Conservation (phyloP, 2,797 vertebrate species). For the Myotis findleyi region DNA sequence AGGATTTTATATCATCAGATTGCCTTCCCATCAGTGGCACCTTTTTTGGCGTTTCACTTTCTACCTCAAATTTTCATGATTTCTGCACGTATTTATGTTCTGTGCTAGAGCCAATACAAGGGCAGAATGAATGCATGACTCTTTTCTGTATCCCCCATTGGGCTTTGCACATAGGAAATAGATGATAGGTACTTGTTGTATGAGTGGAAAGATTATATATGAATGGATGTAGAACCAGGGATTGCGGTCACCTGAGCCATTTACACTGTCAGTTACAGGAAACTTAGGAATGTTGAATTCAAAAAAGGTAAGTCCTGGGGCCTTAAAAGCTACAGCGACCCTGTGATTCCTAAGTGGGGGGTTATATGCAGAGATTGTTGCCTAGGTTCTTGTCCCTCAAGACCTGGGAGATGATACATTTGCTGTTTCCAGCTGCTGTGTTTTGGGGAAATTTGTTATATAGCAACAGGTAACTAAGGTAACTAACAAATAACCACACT, state of each 20-base stretch:
- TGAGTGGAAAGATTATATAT: neutral
- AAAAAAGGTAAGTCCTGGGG: neutral
- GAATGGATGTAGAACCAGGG: neutral
- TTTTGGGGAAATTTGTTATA: slow-evolving; percentile 12
- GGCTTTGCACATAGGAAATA: neutral
- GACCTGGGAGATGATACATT: neutral
- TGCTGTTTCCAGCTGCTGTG: neutral
- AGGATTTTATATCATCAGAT: neutral
- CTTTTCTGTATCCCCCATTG: neutral
- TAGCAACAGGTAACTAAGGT: neutral
- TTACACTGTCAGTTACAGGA: neutral
- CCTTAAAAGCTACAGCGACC: neutral
- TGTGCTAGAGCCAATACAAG: neutral
- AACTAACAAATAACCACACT: neutral
- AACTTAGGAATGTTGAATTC: neutral
- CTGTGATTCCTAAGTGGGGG: neutral
- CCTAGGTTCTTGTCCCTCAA: neutral
- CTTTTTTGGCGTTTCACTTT: neutral
- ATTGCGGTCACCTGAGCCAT: neutral
- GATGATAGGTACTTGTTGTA: neutral
- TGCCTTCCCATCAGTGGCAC: neutral
- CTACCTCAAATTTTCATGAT: neutral
- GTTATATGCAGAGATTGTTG: neutral
- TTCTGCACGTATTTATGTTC: neutral
- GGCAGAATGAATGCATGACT: neutral